Base-by-base conservation (phyloP, 2,113 vertebrate species). In the Tringa solitaria region DNA sequence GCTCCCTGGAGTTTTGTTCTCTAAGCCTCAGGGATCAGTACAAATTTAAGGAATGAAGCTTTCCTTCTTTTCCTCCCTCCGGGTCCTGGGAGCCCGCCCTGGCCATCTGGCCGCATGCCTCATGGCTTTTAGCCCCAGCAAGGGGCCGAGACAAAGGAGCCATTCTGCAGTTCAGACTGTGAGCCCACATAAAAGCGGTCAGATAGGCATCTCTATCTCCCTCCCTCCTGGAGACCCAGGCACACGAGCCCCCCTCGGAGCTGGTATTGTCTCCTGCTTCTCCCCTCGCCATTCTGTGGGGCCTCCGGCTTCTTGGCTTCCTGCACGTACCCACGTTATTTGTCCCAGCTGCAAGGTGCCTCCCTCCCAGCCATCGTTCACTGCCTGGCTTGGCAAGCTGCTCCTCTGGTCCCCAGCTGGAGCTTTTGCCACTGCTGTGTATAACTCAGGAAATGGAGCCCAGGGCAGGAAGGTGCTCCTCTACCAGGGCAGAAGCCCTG, bases 41-140 rank as follows among this genome's bases (percentile, higher is more conserved):
- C 20, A 30, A 61, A 73, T 61, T 69, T 45, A 23, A 76, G 84
- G 84, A 96, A 85, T 20, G 75, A 80, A 54, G 22, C 32, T 85
- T 93, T 87, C 53, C 81, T 39, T 28, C 68, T 61, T 30, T 63
- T 21, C 46, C 63, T 46, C 28, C 51, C 75, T 35, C 14, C 2
- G 3, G 4, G 30, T 53, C 54, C 73, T 35, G 3, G 1, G 50
- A 70, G 61, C 69, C 41, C 1, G 30, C 78, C 77, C 56, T 80
- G 89, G 81, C 93, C 93, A 91, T 89, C 91, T 94, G 93, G 87
- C 91, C 11, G 1, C 60, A 32, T 60, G 91, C 88, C 87, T 90
- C 68, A 70, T 4, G 93, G 91, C 87, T 87, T 79, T 85, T n/a
- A 73, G 69, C 37, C 74, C 46, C 91, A 61, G 53, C 7, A 28